Evolutionary conservation across 1,140 invertebrate species (phyloP).

Genomic region (Cydia amplana): DNA sequence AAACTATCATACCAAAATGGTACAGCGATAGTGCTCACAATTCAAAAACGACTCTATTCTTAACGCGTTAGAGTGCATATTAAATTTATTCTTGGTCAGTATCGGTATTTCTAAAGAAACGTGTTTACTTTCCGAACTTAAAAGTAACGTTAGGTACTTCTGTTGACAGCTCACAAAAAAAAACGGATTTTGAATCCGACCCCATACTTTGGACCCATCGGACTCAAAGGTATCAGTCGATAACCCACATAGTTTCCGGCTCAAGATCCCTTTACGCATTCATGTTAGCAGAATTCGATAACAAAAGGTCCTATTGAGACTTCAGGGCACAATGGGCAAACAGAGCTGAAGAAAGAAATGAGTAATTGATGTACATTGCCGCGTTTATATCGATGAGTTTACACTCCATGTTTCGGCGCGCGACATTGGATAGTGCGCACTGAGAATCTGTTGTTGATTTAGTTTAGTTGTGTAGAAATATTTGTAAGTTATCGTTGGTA

Average conservation of each 20-base stretch:
- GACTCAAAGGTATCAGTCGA: conserved; percentile 5
- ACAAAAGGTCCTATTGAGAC: conserved; percentile 49
- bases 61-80: too few relatives aligned
- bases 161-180: not conserved
- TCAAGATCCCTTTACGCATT: conserved; percentile 19
- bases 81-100: too few relatives aligned
- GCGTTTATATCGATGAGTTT: not conserved
- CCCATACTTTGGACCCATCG: not conserved
- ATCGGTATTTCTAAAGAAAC: too few relatives aligned
- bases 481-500: not conserved
- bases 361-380: conserved; percentile 26
- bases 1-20: too few relatives aligned
- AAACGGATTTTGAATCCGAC: not conserved
- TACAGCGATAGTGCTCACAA: too few relatives aligned
- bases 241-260: conserved; percentile 22
- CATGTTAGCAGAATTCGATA: conserved; percentile 26
- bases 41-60: too few relatives aligned
- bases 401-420: not conserved
- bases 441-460: not conserved
- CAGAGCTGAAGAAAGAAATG: conserved; percentile 5
- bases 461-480: not conserved
- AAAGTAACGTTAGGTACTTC: not conserved
- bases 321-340: conserved; percentile 50
- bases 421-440: not conserved
- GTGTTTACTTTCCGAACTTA: too few relatives aligned